A percentile compares a stretch with the other conserved stretches of the same genome.
phyloP scores from a whole-genome alignment of 2,888 invertebrate species.

The Petrolisthes manimaculis region DNA sequence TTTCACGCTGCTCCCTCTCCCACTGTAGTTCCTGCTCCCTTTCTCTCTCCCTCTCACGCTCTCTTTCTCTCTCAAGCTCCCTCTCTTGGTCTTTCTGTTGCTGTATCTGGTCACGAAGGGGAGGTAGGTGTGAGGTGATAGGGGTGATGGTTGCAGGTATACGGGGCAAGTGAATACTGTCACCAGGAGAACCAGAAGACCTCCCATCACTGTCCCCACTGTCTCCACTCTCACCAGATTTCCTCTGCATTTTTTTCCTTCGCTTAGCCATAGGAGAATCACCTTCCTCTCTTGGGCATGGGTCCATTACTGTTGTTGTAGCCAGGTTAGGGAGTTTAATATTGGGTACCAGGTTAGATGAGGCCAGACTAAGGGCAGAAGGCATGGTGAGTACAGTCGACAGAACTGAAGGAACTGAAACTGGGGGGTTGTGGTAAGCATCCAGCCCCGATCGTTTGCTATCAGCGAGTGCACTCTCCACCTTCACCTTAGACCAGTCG shows the following conservation, averaged over 20 bases:
- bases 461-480: not conserved
- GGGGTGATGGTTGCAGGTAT: constrained; percentile 62
- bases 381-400: constrained; percentile 61
- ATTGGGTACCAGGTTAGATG: constrained; percentile 37
- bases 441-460: constrained; percentile 8
- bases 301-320: constrained; percentile 23
- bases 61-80: constrained; percentile 12
- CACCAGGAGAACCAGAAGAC: constrained; percentile 51
- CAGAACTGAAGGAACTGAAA: constrained; percentile 48
- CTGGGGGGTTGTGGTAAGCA: constrained; percentile 28
- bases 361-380: constrained; percentile 54
- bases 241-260: constrained; percentile 22
- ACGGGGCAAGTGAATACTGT: constrained; percentile 48
- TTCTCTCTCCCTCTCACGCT: constrained; percentile 31
- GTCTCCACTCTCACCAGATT: constrained; percentile 28
- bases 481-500: constrained; percentile 29
- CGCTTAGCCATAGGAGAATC: constrained; percentile 41
- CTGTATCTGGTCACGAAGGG: constrained; percentile 17
- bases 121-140: constrained; percentile 21
- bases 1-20: constrained; percentile 2
- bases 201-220: constrained; percentile 55
- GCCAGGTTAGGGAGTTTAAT: constrained; percentile 26
- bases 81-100: constrained; percentile 31
- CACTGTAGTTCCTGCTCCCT: constrained; percentile 22
- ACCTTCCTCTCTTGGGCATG: constrained; percentile 20